A percentile compares a stretch with the other conserved stretches of the same genome.
Evolutionary conservation across 2,888 invertebrate genomes (phyloP).

Genomic region (Caenorhabditis zanzibari): DNA sequence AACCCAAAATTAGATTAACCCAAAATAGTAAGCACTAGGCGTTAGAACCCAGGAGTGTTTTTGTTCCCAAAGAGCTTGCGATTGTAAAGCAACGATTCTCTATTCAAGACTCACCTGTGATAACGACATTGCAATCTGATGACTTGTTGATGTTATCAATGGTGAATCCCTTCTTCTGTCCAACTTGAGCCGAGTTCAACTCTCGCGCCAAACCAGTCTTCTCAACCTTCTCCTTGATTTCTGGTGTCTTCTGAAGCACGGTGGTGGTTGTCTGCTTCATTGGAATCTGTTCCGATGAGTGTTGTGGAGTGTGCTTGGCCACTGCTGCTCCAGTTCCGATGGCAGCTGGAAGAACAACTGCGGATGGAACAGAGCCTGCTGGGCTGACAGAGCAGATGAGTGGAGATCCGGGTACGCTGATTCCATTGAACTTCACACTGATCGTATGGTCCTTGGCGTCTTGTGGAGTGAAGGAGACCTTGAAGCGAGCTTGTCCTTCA

Average conservation of each 20-base stretch:
- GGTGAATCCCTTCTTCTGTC: conserved; percentile 82
- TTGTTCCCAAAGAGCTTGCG: conserved; percentile 1
- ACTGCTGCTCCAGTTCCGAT: conserved; percentile 33
- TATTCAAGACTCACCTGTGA: conserved; percentile 77
- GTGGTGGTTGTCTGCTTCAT: conserved; percentile 44
- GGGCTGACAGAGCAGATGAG: conserved; percentile 49
- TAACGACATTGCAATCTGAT: conserved; percentile 82
- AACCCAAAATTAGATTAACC: conserved; percentile 49
- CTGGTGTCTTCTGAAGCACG: conserved; percentile 63
- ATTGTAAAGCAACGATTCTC: neutral
- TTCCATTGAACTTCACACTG: conserved; percentile 90
- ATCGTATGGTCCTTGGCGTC: conserved; percentile 94
- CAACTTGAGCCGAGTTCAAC: conserved; percentile 73
- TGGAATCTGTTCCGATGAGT: conserved; percentile 54
- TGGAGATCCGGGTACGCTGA: conserved; percentile 80
- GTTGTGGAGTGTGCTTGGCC: conserved; percentile 43
- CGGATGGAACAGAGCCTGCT: conserved; percentile 25
- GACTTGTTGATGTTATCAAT: conserved; percentile 77
- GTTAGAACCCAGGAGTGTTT: conserved; percentile 43
- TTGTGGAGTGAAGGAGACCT: conserved; percentile 95
- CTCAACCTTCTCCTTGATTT: conserved; percentile 59
- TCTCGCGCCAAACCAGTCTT: conserved; percentile 69
- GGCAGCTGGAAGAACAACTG: conserved; percentile 32
- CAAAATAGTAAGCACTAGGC: conserved; percentile 26
- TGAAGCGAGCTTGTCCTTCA: conserved; percentile 95